Conservation (phyloP, 2,888 invertebrate species). For the Acholoe squamosa region DNA sequence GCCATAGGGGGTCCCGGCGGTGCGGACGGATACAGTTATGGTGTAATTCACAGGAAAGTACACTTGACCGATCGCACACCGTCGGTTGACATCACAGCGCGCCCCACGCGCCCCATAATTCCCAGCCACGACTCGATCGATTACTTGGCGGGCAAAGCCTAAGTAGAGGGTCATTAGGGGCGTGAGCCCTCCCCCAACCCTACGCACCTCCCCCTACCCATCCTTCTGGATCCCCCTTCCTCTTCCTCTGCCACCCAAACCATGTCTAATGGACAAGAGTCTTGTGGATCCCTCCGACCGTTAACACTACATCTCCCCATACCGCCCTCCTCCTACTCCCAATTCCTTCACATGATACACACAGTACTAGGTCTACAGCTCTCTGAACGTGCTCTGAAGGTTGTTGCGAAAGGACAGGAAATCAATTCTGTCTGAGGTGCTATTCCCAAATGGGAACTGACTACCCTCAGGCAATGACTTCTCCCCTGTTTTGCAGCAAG, state of each 20-base stretch:
- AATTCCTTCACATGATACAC: not conserved
- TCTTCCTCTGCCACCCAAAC: not conserved
- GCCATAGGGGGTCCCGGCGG: not conserved
- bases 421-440: no score
- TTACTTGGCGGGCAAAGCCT: slow-evolving; percentile 49
- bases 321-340: not conserved
- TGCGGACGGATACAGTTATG: slow-evolving; percentile 48
- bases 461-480: no score
- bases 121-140: slow-evolving; percentile 47
- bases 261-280: slow-evolving; percentile 26
- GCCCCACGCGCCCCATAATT: slow-evolving; percentile 30
- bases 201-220: not conserved
- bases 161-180: slow-evolving; percentile 60
- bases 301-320: slow-evolving; percentile 2
- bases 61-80: slow-evolving; percentile 35
- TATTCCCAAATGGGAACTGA: no score
- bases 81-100: slow-evolving; percentile 36
- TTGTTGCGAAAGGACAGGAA: no score
- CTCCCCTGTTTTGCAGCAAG: no score
- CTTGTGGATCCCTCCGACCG: slow-evolving; percentile 15
- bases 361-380: no score
- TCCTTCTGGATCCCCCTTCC: not conserved
- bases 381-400: no score
- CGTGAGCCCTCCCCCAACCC: not conserved
- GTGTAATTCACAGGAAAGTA: slow-evolving; percentile 60